Conservation (phyloP, 2,797 vertebrate genomes). For the Podargus strigoides region DNA sequence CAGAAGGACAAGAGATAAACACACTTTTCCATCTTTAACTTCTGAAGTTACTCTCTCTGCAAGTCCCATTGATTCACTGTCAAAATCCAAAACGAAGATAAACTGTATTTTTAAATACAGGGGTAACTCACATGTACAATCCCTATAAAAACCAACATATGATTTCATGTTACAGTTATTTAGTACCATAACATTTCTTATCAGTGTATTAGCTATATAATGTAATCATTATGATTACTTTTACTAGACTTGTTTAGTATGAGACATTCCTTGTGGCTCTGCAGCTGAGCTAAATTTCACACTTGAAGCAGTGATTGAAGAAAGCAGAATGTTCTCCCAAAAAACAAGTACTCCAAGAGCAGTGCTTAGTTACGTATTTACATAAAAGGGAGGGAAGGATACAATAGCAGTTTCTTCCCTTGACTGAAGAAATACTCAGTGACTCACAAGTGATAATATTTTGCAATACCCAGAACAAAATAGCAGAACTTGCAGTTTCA, state of each 20-base stretch:
- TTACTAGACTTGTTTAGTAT: not conserved
- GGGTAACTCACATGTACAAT: not conserved
- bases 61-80: not conserved
- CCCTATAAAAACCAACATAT: not conserved
- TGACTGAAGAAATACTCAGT: not conserved
- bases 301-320: not conserved
- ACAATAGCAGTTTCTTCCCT: not conserved
- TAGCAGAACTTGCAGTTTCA: not conserved
- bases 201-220: not conserved
- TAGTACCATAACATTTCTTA: not conserved
- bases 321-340: not conserved
- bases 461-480: not conserved
- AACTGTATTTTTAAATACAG: not conserved
- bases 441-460: not conserved
- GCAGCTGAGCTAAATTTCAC: slow-evolving; percentile 20
- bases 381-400: not conserved
- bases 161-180: not conserved
- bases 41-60: not conserved
- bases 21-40: not conserved
- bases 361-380: not conserved
- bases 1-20: slow-evolving; percentile 17
- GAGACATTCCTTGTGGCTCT: not conserved
- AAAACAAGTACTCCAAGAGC: not conserved
- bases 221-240: not conserved
- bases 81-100: not conserved